Evolutionary conservation across 2,888 invertebrate genomes (phyloP), one percentile per base, ranked within the genome.

Genomic region (Gandaritis pyraliata): DNA sequence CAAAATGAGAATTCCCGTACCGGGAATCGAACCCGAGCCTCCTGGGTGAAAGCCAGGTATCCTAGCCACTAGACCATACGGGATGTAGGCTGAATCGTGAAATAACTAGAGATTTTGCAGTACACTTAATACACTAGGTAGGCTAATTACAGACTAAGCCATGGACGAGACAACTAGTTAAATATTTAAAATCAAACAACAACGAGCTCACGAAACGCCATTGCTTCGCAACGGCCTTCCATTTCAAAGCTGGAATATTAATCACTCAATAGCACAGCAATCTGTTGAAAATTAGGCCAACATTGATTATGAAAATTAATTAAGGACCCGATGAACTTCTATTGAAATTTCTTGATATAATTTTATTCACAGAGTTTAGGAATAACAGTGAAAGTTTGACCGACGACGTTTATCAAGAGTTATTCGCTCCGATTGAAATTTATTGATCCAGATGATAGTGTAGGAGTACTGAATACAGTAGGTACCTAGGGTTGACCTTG

Each of bases 11-110:
- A 43, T 93, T 94, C 94, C 94, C 93, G 93, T 94, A 94, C 94
- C 94, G 94, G 94, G 94, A 94, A 94, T 94, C 94, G 94, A 94
- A 94, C 94, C 94, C 94, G 94, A 94, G 94, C 94, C 94, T 94
- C 94, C 94, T 94, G 94, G 94, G 94, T 94, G 94, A 94, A 93
- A 94, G 94, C 94, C 94, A 94, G 94, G 94, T 94, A 94, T 94
- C 94, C 94, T 94, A 94, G 94, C 94, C 94, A 94, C 94, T 94
- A 94, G 94, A 94, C 93, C 93, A 93, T 93, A 93, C 92, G 93
- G 93, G 93, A 93, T 70, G 43, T 81, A 16, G 2, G 2, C 10
- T 43, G 16, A 43, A 16, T 15, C 8, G 8, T 15, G 8, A 6
- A 41, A 7, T 8, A n/a, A n/a, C n/a, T n/a, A n/a, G n/a, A n/a